Conservation (phyloP, 1,140 invertebrate genomes). For the Rhysida immarginata region DNA sequence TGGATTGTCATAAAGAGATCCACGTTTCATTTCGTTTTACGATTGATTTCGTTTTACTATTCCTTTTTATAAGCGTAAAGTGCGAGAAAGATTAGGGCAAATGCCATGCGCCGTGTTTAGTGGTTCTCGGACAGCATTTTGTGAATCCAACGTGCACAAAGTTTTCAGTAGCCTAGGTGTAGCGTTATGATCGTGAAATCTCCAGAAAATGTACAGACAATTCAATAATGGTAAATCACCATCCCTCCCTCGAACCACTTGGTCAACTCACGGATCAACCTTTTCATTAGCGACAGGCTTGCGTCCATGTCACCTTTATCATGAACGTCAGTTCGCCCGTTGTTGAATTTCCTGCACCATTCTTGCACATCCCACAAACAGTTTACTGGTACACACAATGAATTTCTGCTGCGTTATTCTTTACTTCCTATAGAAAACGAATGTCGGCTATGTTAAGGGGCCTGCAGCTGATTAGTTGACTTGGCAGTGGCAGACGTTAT, state of each 20-base stretch:
- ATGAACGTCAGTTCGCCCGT: neutral
- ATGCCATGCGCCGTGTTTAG: neutral
- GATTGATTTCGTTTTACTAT: neutral
- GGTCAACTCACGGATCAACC: neutral
- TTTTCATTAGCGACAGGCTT: neutral
- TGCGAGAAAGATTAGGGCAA: neutral
- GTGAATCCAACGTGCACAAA: neutral
- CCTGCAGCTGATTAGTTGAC: neutral
- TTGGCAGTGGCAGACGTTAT: neutral
- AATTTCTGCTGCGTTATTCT: neutral
- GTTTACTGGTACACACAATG: neutral
- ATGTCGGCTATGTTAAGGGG: neutral
- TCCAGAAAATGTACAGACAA: neutral
- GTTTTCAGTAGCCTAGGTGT: neutral
- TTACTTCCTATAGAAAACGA: neutral
- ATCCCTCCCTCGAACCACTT: neutral
- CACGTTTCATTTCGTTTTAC: neutral
- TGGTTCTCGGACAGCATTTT: neutral
- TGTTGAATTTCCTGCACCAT: neutral
- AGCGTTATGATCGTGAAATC: neutral
- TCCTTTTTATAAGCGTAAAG: neutral
- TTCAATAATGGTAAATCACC: neutral
- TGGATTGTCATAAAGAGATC: neutral
- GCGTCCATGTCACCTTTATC: neutral
- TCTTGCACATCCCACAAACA: neutral